Base-by-base conservation (phyloP, 2,797 vertebrate genomes). In the Sarcoramphus papa region DNA sequence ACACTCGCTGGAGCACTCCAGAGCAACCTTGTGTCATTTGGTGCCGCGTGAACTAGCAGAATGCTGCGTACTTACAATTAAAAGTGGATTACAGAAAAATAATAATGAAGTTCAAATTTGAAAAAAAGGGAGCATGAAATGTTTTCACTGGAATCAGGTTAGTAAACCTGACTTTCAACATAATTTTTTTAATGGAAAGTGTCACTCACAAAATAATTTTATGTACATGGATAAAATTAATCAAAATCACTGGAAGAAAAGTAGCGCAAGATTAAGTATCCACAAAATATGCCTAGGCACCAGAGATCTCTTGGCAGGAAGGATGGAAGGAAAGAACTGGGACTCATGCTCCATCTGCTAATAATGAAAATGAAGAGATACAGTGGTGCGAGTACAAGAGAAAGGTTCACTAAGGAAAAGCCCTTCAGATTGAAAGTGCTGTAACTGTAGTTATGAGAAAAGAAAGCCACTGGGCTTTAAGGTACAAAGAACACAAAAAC, bases 241-340 rank as follows among this genome's bases (percentile, higher is more conserved):
- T 92, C 90, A 78, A 57, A 92, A 45, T n/a, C 50, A 17, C 30
- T 62, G 82, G 65, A 62, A 91, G 85, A 88, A 90, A 93, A 93
- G 88, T 37, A 79, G 91, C 0, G 0, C 43, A 73, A 93, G 82
- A 86, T 93, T 75, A 90, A 93, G 78, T 22, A 91, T 24, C 94
- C 84, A 85, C 77, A 92, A 95, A 96, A 96, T 59, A 78, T 18
- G 41, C 62, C 45, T 7, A 70, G 45, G 78, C 88, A 90, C 41
- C 53, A 21, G 87, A 91, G 90, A 81, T n/a, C 76, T 88, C 87
- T 81, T 95, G 93, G 90, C 91, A 95, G 79, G 33, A 78, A 64
- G 57, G 78, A 35, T 40, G 57, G 57, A 69, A 88, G 43, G 78
- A 47, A 95, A 94, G 91, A 82, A 23, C 50, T 81, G 82, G 91